Conservation (phyloP, 2,797 vertebrate genomes). For the Falco novaeseelandiae region DNA sequence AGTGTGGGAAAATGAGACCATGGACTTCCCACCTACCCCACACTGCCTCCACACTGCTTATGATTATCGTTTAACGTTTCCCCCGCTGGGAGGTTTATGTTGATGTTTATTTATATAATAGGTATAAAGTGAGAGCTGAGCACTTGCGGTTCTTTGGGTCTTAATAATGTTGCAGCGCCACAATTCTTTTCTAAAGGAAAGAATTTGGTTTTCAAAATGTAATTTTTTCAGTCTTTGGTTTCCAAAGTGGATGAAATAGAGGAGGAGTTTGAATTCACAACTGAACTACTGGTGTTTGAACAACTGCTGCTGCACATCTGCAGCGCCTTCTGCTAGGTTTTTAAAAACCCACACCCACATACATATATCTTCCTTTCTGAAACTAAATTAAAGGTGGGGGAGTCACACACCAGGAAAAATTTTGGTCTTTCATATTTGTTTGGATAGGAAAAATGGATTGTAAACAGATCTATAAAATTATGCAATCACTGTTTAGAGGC, state of each 20-base stretch:
- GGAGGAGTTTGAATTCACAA: background rate
- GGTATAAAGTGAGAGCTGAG: background rate
- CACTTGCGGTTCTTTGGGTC: background rate
- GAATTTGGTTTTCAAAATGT: background rate
- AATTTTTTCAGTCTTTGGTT: background rate
- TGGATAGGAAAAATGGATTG: slow-evolving; percentile 40
- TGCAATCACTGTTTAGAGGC: background rate
- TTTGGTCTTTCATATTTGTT: slow-evolving; percentile 19
- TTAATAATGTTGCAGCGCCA: background rate
- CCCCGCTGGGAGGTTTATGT: background rate
- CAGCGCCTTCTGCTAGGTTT: slow-evolving; percentile 36
- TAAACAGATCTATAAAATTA: slow-evolving; percentile 46
- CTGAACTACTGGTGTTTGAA: slow-evolving; percentile 22
- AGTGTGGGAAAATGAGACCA: background rate
- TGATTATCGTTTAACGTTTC: background rate
- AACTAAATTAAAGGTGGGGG: slow-evolving; percentile 35
- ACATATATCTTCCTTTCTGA: slow-evolving; percentile 17
- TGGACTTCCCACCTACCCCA: accelerated
- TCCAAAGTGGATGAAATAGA: background rate
- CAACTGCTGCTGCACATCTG: slow-evolving; percentile 31
- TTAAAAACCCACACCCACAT: slow-evolving; percentile 18
- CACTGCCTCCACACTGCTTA: background rate
- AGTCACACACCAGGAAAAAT: background rate
- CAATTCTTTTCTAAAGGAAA: background rate
- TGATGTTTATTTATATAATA: background rate